phyloP scores from a whole-genome alignment of 2,888 invertebrate species.

The Cheilosia vulpina region DNA sequence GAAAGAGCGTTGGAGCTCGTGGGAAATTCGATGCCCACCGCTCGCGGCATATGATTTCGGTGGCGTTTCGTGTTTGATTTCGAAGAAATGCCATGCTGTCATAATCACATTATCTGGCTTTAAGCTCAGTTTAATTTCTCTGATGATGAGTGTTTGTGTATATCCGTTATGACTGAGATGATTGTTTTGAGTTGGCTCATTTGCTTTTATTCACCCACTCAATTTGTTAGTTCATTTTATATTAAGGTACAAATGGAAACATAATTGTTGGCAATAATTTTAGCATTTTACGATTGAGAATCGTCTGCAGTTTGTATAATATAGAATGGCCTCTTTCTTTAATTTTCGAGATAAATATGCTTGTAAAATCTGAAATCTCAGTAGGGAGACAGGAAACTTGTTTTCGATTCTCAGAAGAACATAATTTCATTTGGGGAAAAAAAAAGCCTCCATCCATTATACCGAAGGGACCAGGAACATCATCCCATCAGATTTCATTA shows the following conservation, averaged over 20 bases:
- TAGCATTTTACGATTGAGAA: conserved; percentile 2
- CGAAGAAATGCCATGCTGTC: conserved; percentile 66
- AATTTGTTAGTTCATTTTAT: background rate
- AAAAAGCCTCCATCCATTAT: conserved; percentile 5
- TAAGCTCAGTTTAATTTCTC: conserved; percentile 32
- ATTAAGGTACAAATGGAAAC: background rate
- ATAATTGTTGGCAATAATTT: conserved; percentile 14
- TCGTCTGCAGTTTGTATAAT: conserved; percentile 4
- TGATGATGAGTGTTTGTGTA: background rate
- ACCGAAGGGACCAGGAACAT: conserved; percentile 4
- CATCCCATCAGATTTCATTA: conserved; percentile 46
- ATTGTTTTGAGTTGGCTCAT: conserved; percentile 27
- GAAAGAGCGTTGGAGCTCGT: conserved; percentile 31
- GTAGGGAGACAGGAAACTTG: conserved; percentile 2
- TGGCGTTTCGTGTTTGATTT: conserved; percentile 47
- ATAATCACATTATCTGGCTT: conserved; percentile 28
- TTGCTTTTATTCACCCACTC: conserved; percentile 24
- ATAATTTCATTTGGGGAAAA: conserved; percentile 21
- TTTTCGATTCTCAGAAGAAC: conserved; percentile 37
- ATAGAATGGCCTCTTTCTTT: background rate
- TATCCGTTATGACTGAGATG: conserved; percentile 12
- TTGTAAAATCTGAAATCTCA: conserved; percentile 1
- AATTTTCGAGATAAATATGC: conserved; percentile 1
- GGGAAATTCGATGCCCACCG: conserved; percentile 53
- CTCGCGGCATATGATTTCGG: conserved; percentile 33